phyloP scores from a whole-genome alignment of 2,113 vertebrate species.

The Paralichthys olivaceus region DNA sequence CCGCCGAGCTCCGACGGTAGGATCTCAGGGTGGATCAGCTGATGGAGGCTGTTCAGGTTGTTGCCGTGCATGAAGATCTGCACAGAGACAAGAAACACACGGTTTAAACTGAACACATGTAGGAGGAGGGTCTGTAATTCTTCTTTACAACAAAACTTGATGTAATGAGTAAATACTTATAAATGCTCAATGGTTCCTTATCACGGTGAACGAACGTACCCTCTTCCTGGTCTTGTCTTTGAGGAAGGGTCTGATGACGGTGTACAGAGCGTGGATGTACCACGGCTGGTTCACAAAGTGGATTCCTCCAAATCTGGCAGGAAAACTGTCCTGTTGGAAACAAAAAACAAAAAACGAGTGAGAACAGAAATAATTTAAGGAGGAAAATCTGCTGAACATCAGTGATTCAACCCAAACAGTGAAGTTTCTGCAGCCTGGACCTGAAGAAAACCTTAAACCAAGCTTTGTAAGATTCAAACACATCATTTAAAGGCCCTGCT shows the following conservation, averaged over 20 bases:
- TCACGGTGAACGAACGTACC: slow-evolving; percentile 78
- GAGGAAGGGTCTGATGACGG: slow-evolving; percentile 96
- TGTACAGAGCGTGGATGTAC: slow-evolving; percentile 99
- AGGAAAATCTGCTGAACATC: neutral
- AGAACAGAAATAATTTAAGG: neutral
- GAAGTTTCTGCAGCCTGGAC: neutral
- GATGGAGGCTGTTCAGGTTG: slow-evolving; percentile 98
- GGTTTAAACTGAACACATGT: no score
- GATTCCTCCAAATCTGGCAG: slow-evolving; percentile 96
- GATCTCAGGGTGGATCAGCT: slow-evolving; percentile 97
- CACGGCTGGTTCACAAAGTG: slow-evolving; percentile 99
- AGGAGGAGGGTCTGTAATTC: no score
- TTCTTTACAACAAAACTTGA: no score
- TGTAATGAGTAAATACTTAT: no score
- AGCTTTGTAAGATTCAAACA: no score
- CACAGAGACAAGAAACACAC: neutral
- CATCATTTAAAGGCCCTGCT: no score
- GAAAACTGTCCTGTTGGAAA: slow-evolving; percentile 94
- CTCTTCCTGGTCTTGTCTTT: slow-evolving; percentile 99
- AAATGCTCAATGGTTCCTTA: neutral
- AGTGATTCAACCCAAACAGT: no score
- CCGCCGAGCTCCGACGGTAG: slow-evolving; percentile 97
- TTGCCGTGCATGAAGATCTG: slow-evolving; percentile 99
- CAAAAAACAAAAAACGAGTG: slow-evolving; percentile 17
- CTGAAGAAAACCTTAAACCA: neutral